Percentiles rank a stretch among this genome's conserved stretches.
phyloP scores from a whole-genome alignment of 1,140 invertebrate genomes.

The Heterodera schachtii region DNA sequence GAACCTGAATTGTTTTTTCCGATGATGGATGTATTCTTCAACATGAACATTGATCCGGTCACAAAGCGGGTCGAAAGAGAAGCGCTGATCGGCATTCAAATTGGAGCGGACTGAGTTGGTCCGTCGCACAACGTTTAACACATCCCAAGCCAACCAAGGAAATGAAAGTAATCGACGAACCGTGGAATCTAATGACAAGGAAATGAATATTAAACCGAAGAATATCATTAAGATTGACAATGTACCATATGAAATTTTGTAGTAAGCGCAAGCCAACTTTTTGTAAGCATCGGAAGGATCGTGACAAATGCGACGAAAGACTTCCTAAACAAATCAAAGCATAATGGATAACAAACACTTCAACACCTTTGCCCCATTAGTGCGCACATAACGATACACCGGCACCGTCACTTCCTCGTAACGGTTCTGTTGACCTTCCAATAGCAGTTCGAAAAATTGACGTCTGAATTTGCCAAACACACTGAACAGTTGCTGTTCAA shows the following conservation, averaged over 20 bases:
- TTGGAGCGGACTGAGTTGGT: conserved; percentile 31
- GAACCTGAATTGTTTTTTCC: conserved; percentile 26
- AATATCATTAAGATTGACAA: background rate
- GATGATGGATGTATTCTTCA: conserved; percentile 40
- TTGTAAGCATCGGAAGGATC: conserved; percentile 44
- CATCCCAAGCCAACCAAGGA: conserved; percentile 50
- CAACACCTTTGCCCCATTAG: conserved; percentile 23
- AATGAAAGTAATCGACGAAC: conserved; percentile 44
- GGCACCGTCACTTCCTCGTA: conserved; percentile 42
- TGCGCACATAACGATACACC: conserved; percentile 16
- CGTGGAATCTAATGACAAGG: conserved; percentile 33
- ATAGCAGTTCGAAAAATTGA: conserved; percentile 40
- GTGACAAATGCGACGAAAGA: conserved; percentile 34
- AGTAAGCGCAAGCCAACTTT: conserved; percentile 49
- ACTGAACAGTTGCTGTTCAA: conserved; percentile 46
- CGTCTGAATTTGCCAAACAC: conserved; percentile 38
- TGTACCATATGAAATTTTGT: conserved; percentile 40
- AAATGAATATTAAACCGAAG: background rate
- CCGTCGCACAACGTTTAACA: conserved; percentile 41
- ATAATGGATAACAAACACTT: background rate
- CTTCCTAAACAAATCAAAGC: conserved; percentile 23
- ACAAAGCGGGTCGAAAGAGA: conserved; percentile 50
- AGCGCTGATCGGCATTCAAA: conserved; percentile 1
- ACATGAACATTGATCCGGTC: conserved; percentile 47
- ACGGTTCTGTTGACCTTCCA: conserved; percentile 24